These are phyloP conservation scores for Bubo blakistoni DNA, from an alignment of 2,113 vertebrate genomes.

Conservation along the genomic window DNA sequence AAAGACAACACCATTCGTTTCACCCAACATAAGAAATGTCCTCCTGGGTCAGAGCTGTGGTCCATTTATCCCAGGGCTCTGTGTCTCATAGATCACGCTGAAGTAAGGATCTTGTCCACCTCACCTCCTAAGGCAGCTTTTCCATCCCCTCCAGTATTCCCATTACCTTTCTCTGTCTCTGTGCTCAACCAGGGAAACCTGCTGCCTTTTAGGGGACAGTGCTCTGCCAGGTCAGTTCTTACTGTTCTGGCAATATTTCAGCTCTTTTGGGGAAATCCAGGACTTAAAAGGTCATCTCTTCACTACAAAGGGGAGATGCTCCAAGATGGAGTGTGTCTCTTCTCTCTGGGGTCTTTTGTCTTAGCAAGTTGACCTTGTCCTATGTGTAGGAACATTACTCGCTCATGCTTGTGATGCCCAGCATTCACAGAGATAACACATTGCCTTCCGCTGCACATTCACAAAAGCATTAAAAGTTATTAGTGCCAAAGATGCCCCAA, in stretches of 20 bases:
- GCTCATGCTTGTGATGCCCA: background rate
- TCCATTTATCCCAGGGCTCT: background rate
- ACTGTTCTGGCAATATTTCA: background rate
- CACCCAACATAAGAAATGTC: background rate
- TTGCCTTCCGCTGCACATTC: background rate
- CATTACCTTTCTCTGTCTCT: background rate
- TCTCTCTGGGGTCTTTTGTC: background rate
- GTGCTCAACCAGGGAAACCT: background rate
- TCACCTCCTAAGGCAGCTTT: background rate
- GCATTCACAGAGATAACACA: background rate
- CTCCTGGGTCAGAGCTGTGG: background rate
- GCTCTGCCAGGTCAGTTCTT: background rate
- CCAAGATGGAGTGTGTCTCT: background rate
- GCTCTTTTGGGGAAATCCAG: background rate
- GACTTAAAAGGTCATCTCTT: background rate
- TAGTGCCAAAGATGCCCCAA: background rate
- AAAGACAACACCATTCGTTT: background rate
- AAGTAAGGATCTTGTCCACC: background rate
- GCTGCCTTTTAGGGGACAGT: background rate
- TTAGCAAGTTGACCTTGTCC: background rate
- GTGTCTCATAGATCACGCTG: background rate
- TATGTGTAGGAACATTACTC: accelerated
- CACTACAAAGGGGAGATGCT: background rate
- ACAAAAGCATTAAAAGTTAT: background rate
- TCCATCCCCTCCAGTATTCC: background rate